Conservation (phyloP, 2,797 vertebrate species). For the Siniperca undulata region DNA sequence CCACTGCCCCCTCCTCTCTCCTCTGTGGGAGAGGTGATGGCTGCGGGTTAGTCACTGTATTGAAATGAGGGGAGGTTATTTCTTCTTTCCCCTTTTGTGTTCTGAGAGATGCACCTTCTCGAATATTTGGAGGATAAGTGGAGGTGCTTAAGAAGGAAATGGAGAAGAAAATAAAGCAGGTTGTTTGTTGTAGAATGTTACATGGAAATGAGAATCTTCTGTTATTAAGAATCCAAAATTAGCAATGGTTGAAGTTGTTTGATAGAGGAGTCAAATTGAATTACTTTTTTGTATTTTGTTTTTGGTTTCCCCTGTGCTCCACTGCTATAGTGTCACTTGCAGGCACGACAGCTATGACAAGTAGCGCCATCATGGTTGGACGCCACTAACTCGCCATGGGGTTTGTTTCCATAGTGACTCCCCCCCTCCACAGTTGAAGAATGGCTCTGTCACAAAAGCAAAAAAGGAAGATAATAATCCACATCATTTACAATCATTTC, state of each 20-base stretch:
- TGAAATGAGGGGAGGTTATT: constrained; percentile 79
- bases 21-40: constrained; percentile 84
- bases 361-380: constrained; percentile 81
- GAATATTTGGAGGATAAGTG: constrained; percentile 51
- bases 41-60: constrained; percentile 82
- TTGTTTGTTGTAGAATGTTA: constrained; percentile 30
- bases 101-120: constrained; percentile 65
- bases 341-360: constrained; percentile 78
- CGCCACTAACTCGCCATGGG: constrained; percentile 82
- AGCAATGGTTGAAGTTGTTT: neutral
- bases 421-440: constrained; percentile 70
- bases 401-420: constrained; percentile 83
- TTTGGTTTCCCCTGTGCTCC: constrained; percentile 43
- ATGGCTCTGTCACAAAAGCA: constrained; percentile 77
- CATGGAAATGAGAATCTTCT: constrained; percentile 17
- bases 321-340: constrained; percentile 74
- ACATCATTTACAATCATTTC: constrained; percentile 73
- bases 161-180: neutral
- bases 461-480: constrained; percentile 71
- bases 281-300: constrained; percentile 16
- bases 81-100: constrained; percentile 75
- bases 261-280: constrained; percentile 33
- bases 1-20: constrained; percentile 80
- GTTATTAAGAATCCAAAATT: constrained; percentile 27
- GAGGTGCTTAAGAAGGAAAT: constrained; percentile 40